Conservation (phyloP, 2,797 vertebrate genomes). For the Manis pentadactyla region DNA sequence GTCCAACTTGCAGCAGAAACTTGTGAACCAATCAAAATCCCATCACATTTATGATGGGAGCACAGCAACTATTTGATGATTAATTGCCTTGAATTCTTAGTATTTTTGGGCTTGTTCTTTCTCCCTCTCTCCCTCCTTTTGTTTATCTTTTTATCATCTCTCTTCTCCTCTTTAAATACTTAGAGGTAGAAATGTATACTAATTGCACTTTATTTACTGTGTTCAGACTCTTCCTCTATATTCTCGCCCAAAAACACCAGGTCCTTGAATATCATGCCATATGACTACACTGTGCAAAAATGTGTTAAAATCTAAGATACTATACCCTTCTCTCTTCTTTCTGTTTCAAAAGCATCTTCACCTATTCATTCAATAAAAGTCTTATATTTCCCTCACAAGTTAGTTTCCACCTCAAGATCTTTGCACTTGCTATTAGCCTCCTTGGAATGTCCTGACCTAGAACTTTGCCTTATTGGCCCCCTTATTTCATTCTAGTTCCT, state of each 20-base stretch:
- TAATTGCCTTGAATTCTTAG: neutral
- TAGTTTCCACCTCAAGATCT: neutral
- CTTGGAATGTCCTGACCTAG: neutral
- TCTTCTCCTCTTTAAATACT: neutral
- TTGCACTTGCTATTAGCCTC: neutral
- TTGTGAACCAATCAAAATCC: neutral
- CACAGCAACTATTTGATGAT: neutral
- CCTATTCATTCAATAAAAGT: neutral
- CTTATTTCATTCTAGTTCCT: neutral
- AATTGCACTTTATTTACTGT: neutral
- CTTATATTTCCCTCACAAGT: neutral
- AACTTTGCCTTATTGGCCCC: neutral
- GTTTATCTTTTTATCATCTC: fast-evolving
- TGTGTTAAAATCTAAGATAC: neutral
- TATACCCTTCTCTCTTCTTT: neutral
- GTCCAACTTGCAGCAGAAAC: neutral
- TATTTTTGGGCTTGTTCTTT: neutral
- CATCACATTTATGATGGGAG: neutral
- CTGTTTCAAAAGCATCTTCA: neutral
- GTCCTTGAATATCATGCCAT: neutral
- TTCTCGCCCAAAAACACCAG: neutral
- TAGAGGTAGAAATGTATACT: neutral
- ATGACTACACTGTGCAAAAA: neutral
- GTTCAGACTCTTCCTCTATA: neutral
- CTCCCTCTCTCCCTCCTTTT: neutral